These are phyloP conservation scores for Gambusia affinis DNA, from an alignment of 2,113 vertebrate species.

Conservation along the genomic window DNA sequence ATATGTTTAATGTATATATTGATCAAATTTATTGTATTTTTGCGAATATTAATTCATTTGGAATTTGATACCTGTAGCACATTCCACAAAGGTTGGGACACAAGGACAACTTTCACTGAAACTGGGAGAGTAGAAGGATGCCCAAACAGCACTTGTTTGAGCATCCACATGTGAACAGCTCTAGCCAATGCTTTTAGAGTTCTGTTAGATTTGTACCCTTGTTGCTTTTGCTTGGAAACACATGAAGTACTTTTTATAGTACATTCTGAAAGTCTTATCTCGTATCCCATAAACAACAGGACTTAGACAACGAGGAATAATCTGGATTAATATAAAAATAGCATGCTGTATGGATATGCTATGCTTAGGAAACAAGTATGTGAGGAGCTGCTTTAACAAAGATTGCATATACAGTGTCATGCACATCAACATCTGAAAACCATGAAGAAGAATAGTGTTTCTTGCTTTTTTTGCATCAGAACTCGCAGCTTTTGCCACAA, in stretches of 20 bases:
- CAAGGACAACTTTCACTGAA: no score
- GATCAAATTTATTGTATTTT: no score
- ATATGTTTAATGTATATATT: no score
- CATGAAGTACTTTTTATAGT: conserved; percentile 47
- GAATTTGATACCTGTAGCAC: no score
- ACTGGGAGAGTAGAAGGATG: no score
- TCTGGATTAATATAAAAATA: conserved; percentile 51
- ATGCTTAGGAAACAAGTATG: conserved; percentile 23
- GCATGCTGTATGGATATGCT: conserved; percentile 3
- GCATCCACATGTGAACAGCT: no score
- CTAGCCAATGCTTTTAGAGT: no score
- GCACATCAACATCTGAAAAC: conserved; percentile 61
- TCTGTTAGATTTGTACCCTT: background rate
- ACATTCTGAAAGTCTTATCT: conserved; percentile 60
- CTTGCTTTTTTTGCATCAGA: conserved; percentile 56
- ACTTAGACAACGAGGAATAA: conserved; percentile 65
- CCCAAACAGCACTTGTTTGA: no score
- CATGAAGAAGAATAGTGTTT: conserved; percentile 69
- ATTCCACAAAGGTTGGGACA: no score
- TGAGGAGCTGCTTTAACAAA: background rate
- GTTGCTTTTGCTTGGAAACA: background rate
- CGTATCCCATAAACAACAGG: conserved; percentile 72
- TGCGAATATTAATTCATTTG: no score
- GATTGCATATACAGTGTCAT: conserved; percentile 47
- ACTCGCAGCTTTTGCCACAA: conserved; percentile 31